These are phyloP conservation scores for Drosophila parthenogenetica DNA, from an alignment of 2,888 invertebrate genomes.

Conservation along the genomic window DNA sequence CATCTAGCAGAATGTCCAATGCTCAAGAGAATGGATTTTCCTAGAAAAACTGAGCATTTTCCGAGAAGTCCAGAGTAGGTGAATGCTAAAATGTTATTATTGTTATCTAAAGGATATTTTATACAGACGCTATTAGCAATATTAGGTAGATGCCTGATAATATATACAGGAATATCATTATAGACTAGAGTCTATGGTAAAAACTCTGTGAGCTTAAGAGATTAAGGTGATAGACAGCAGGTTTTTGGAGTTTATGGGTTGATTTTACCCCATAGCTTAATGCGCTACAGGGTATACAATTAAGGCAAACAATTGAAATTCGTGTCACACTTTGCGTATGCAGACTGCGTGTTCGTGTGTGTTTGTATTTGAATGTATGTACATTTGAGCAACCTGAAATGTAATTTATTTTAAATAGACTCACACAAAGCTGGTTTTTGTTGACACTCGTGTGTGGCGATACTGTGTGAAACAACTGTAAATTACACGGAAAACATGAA, in stretches of 20 bases:
- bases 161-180: not conserved
- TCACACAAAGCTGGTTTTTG: conserved; percentile 42
- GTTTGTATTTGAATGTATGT: not conserved
- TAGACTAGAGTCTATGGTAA: not conserved
- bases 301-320: conserved; percentile 17
- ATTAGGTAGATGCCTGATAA: no score
- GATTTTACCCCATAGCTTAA: not conserved
- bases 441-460: conserved; percentile 44
- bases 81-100: conserved; percentile 1
- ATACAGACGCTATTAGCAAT: not conserved
- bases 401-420: conserved; percentile 67
- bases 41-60: conserved; percentile 4
- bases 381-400: conserved; percentile 12
- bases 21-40: conserved; percentile 2
- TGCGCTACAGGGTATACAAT: conserved; percentile 4
- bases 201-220: not conserved
- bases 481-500: conserved; percentile 41
- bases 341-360: no score
- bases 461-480: conserved; percentile 37
- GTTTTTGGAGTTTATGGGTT: no score
- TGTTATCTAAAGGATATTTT: not conserved
- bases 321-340: conserved; percentile 9
- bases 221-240: not conserved
- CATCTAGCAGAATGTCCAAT: not conserved
- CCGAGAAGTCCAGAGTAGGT: not conserved